These are phyloP conservation scores for Corythaixoides concolor DNA, from an alignment of 2,113 vertebrate genomes.

Conservation along the genomic window DNA sequence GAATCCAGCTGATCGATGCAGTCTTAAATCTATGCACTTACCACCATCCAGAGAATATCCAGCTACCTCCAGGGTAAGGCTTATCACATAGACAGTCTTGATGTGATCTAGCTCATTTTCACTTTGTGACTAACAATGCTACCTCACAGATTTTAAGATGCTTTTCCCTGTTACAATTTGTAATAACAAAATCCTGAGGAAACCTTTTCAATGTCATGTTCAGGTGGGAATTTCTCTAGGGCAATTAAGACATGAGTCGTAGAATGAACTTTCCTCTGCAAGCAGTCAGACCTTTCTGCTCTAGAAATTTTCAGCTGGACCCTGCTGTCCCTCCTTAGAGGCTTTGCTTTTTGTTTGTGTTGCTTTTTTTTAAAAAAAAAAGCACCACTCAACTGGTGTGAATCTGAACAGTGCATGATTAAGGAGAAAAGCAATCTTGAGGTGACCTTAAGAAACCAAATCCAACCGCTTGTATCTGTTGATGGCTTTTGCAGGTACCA, in stretches of 20 bases:
- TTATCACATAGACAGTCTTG: not conserved
- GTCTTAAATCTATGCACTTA: slow-evolving; percentile 98
- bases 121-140: not conserved
- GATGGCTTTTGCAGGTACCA: slow-evolving; percentile 83
- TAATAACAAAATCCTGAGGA: not conserved
- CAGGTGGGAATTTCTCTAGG: not conserved
- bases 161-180: not conserved
- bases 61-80: slow-evolving; percentile 90
- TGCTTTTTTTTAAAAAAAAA: too few relatives aligned
- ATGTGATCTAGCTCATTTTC: not conserved
- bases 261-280: not conserved
- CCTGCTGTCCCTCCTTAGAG: not conserved
- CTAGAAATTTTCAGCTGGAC: not conserved
- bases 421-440: not conserved
- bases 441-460: not conserved
- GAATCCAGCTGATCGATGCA: slow-evolving; percentile 93
- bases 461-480: not conserved
- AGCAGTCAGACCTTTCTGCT: not conserved
- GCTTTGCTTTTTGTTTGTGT: too few relatives aligned
- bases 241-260: not conserved
- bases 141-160: not conserved
- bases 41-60: slow-evolving; percentile 98
- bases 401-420: not conserved
- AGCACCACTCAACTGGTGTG: not conserved
- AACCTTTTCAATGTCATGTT: not conserved